A percentile compares a stretch with the other conserved stretches of the same genome.
Evolutionary conservation across 2,888 invertebrate species (phyloP).

Genomic region (Amblyteles armatorius): DNA sequence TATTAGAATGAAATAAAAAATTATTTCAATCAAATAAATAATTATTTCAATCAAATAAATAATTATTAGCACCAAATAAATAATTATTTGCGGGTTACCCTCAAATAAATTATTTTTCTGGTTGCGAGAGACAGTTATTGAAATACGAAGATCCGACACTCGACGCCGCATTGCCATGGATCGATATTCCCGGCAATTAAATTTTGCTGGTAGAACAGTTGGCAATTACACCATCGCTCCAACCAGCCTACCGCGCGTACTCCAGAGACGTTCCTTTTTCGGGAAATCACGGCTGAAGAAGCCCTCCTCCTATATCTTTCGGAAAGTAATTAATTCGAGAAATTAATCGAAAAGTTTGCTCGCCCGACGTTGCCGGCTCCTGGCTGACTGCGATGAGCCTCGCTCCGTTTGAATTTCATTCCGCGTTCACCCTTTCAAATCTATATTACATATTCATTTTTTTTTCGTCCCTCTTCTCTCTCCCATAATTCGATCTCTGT

Average conservation of each 20-base stretch:
- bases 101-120: no score
- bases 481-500: not conserved
- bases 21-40: no score
- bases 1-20: no score
- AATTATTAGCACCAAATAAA: no score
- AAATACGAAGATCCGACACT: constrained; percentile 25
- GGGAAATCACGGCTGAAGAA: constrained; percentile 38
- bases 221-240: constrained; percentile 46
- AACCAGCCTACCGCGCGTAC: not conserved
- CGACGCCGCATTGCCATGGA: constrained; percentile 37
- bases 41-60: no score
- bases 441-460: not conserved
- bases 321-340: constrained; percentile 55
- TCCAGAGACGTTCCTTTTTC: constrained; percentile 21
- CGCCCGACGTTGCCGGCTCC: not conserved
- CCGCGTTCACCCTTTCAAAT: not conserved
- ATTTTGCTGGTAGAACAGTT: constrained; percentile 49
- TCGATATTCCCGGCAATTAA: constrained; percentile 60
- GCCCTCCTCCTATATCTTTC: constrained; percentile 25
- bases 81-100: no score
- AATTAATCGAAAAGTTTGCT: constrained; percentile 49
- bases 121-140: constrained; percentile 42
- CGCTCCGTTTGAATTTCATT: constrained; percentile 12
- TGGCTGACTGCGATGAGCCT: not conserved
- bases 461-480: not conserved